Evolutionary conservation across 2,113 vertebrate genomes (phyloP), one percentile per base, ranked within the genome.

Genomic region (Empidonax alnorum): DNA sequence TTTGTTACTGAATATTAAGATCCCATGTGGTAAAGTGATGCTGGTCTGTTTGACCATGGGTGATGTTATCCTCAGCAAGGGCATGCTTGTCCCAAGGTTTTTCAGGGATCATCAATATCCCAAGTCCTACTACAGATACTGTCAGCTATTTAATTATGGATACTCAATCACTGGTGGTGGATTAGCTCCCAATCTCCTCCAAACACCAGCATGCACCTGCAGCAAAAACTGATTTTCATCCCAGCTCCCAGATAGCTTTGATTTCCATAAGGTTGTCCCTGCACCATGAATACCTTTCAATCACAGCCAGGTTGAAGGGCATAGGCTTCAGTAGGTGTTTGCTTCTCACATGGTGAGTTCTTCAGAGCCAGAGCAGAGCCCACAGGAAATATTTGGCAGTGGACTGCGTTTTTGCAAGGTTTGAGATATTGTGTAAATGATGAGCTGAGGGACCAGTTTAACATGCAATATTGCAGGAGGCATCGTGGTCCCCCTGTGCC

Each of bases 401-500:
- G 30, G 35, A 19, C 23, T 86, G 49, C 7, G 12, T 53, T 69
- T 61, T 86, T 53, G 7, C 63, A 85, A 50, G 17, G 13, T 65
- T 61, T 74, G 59, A 69, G 72, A 76, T 3, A 15, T 74, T 87
- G 56, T 7, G 19, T 49, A 21, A 24, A 19, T 0, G 1, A 37
- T 42, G 16, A 58, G 50, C 16, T 53, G 63, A 77, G 47, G 58
- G 30, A 86, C 30, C 11, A 19, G 53, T 56, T 47, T 35, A 25
- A n/a, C 7, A 10, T 24, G 27, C 16, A 80, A 1, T 46, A 41
- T 9, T 41, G 42, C 81, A 87, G 39, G 42, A 91, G 46, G n/a
- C 13, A 84, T 55, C 52, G 53, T 0, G 0, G 14, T n/a, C 49
- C 18, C 30, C 31, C 33, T 22, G 22, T 42, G 39, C 42, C 42